These are phyloP conservation scores for Cyrtorhinus lividipennis DNA, from an alignment of 1,140 invertebrate species.

Conservation along the genomic window DNA sequence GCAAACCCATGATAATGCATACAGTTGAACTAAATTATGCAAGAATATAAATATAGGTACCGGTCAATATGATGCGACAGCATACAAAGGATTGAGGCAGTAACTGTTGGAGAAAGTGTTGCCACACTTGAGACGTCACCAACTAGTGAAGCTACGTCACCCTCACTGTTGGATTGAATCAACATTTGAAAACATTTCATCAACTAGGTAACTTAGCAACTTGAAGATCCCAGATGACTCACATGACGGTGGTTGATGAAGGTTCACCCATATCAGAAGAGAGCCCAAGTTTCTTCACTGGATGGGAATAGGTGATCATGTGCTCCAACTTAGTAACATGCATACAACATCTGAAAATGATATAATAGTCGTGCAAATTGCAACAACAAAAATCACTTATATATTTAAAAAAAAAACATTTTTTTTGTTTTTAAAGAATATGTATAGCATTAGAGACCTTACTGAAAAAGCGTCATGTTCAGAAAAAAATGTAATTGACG, in stretches of 20 bases:
- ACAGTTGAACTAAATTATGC: no score
- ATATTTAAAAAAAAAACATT: no score
- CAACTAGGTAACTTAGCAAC: no score
- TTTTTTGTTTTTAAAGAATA: no score
- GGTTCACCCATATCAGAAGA: conserved; percentile 35
- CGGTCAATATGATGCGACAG: conserved; percentile 72
- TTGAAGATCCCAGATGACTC: no score
- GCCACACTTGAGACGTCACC: conserved; percentile 17
- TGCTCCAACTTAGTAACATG: conserved; percentile 48
- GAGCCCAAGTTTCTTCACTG: background rate
- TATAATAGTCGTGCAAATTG: background rate
- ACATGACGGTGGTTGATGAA: background rate
- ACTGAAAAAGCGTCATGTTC: no score
- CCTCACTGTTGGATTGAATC: conserved; percentile 17
- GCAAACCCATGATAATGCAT: no score
- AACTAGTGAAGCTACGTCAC: conserved; percentile 10
- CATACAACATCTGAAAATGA: conserved; percentile 46
- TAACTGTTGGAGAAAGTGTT: conserved; percentile 53
- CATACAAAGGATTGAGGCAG: conserved; percentile 72
- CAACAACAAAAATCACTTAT: no score
- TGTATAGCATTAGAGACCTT: no score
- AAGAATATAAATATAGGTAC: conserved; percentile 25
- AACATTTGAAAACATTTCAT: background rate
- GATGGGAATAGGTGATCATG: background rate
- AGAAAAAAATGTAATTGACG: no score